These are phyloP conservation scores for Jacana jacana DNA, from an alignment of 2,113 vertebrate species.

Conservation along the genomic window DNA sequence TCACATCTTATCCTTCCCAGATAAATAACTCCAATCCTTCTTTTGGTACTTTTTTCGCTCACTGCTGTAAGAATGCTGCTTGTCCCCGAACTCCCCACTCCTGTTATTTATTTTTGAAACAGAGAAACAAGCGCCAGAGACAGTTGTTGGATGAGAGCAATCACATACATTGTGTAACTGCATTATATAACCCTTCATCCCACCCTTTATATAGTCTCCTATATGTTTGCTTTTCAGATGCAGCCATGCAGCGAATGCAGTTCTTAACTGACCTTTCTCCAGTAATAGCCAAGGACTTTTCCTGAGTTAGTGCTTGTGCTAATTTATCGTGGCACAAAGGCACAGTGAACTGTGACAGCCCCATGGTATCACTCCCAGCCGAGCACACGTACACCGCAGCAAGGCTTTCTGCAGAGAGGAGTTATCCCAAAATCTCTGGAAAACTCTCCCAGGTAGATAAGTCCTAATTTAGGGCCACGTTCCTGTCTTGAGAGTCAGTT, in stretches of 20 bases:
- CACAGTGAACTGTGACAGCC: background rate
- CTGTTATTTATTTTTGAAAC: conserved; percentile 30
- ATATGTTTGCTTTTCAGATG: background rate
- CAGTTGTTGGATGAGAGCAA: background rate
- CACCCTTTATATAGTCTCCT: conserved; percentile 1
- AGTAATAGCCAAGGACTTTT: conserved; percentile 23
- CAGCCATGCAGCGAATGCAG: rapidly evolving
- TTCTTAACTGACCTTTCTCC: conserved; percentile 37
- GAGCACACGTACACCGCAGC: background rate
- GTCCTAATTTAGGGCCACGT: background rate
- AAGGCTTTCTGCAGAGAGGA: background rate
- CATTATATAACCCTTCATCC: conserved; percentile 9
- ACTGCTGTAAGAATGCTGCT: rapidly evolving
- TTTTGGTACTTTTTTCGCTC: background rate
- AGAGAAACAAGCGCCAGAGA: background rate
- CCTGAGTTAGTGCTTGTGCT: background rate
- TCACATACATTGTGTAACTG: conserved; percentile 39
- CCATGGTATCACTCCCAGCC: background rate
- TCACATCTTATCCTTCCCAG: background rate
- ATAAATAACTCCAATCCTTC: background rate
- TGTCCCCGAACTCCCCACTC: conserved; percentile 17
- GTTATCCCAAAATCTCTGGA: background rate
- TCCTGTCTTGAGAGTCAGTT: background rate
- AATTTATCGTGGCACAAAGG: background rate
- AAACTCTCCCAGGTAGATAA: background rate